Percentiles rank a stretch among this genome's conserved stretches.
phyloP scores from a whole-genome alignment of 2,797 vertebrate species.

The Anniella stebbinsi region DNA sequence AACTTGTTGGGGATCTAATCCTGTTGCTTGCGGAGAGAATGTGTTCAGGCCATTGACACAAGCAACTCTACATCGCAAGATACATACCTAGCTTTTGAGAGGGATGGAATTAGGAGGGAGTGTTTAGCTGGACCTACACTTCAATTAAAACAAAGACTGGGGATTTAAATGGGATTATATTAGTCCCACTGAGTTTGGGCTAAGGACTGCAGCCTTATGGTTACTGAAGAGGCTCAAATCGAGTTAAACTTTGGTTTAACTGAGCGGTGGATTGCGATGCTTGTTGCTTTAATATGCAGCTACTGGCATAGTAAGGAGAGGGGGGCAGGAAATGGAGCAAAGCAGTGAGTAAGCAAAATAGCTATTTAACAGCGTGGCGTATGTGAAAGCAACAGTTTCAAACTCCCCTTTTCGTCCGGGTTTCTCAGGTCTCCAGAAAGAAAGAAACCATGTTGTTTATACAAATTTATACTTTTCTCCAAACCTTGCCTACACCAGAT shows the following conservation, averaged over 20 bases:
- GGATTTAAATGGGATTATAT: neutral
- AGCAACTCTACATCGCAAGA: neutral
- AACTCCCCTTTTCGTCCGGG: neutral
- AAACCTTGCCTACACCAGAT: neutral
- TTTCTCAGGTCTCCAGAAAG: neutral
- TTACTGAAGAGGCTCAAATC: neutral
- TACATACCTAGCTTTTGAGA: neutral
- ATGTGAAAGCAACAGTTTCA: neutral
- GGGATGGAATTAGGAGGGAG: neutral
- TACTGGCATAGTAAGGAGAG: neutral
- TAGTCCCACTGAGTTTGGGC: neutral
- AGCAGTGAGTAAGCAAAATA: neutral
- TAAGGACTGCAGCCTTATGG: neutral
- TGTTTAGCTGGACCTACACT: neutral
- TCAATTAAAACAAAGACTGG: neutral
- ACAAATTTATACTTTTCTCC: neutral
- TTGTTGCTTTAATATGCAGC: neutral
- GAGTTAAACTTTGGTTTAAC: neutral
- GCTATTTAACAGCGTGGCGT: neutral
- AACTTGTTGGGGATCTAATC: neutral
- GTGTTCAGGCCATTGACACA: neutral
- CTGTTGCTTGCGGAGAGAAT: neutral
- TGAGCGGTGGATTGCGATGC: neutral
- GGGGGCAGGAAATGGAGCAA: neutral
- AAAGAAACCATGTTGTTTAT: neutral